Evolutionary conservation across 2,797 vertebrate genomes (phyloP).

Genomic region (Numenius phaeopus): DNA sequence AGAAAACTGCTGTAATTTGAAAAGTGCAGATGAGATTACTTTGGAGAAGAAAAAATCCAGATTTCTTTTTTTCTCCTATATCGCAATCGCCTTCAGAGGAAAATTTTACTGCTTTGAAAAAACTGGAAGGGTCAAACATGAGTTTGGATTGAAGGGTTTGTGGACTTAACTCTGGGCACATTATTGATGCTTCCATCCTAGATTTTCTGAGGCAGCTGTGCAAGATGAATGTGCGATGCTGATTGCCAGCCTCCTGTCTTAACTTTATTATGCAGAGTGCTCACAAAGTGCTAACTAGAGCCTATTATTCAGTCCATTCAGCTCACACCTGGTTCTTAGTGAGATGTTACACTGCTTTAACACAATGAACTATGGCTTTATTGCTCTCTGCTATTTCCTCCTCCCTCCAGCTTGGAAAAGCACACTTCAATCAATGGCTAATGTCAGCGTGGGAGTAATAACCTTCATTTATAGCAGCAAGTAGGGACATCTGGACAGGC

Average conservation of each 20-base stretch:
- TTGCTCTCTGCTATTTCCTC: slow-evolving; percentile 68
- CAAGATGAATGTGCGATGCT: background rate
- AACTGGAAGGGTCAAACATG: background rate
- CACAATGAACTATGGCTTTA: slow-evolving; percentile 68
- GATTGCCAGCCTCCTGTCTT: background rate
- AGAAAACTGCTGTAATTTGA: background rate
- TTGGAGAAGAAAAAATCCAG: background rate
- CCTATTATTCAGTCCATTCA: slow-evolving; percentile 55
- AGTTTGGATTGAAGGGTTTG: background rate
- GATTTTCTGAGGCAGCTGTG: background rate
- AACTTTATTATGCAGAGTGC: background rate
- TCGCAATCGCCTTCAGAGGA: background rate
- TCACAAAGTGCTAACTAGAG: slow-evolving; percentile 24
- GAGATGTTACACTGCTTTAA: slow-evolving; percentile 54
- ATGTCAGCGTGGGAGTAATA: slow-evolving; percentile 71
- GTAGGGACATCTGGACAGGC: slow-evolving; percentile 74
- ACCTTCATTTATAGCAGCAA: slow-evolving; percentile 68
- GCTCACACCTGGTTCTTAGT: slow-evolving; percentile 73
- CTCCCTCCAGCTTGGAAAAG: slow-evolving; percentile 72
- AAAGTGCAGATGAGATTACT: background rate
- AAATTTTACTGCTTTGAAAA: background rate
- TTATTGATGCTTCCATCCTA: background rate
- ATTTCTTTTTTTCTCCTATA: background rate
- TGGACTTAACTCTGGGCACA: background rate
- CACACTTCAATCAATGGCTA: slow-evolving; percentile 72